These are phyloP conservation scores for Bos taurus DNA, from an alignment of 2,113 vertebrate genomes.

Conservation along the genomic window ARS-UCD2.0 NC_037333.1:115362001-115362500, in stretches of 20 bases:
- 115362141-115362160: neutral
- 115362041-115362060: accelerated
- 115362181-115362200: neutral
- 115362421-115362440: too few species aligned
- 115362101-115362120: neutral
- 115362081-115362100: too few species aligned
- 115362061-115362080: too few species aligned
- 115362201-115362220: neutral
- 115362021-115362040: neutral
- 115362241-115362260: neutral
- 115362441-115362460: neutral
- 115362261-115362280: neutral
- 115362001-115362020: neutral
- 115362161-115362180: neutral
- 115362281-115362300: neutral
- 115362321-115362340: accelerated
- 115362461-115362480: neutral
- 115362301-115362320: neutral
- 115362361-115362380: neutral
- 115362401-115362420: too few species aligned
- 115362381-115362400: accelerated
- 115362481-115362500: neutral
- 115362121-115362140: neutral
- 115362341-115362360: accelerated
- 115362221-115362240: accelerated